phyloP scores from a whole-genome alignment of 1,140 invertebrate species.

The Amphibalanus amphitrite region DNA sequence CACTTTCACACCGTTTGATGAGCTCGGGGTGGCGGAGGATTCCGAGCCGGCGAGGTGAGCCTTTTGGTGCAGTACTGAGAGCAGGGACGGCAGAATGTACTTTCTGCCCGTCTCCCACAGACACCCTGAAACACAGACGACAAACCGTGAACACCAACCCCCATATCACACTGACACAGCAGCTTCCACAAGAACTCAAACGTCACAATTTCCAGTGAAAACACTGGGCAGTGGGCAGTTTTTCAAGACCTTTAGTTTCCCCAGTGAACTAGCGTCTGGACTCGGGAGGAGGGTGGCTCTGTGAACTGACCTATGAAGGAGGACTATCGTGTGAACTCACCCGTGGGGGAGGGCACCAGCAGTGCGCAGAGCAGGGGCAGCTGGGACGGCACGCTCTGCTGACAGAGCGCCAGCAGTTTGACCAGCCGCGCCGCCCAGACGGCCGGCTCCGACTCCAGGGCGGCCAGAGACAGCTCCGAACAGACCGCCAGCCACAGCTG shows the following conservation, averaged over 20 bases:
- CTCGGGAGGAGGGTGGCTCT: too few relatives aligned
- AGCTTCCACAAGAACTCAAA: too few relatives aligned
- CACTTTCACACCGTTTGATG: not conserved
- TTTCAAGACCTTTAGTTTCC: too few relatives aligned
- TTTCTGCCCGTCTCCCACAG: not conserved
- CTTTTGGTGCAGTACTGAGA: not conserved
- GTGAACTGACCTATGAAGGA: too few relatives aligned
- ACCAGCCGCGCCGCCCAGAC: not conserved
- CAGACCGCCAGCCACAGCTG: not conserved
- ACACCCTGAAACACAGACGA: not conserved
- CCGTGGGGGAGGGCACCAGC: not conserved
- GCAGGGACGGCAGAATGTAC: not conserved
- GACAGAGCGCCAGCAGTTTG: not conserved
- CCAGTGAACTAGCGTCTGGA: too few relatives aligned
- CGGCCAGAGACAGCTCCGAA: not conserved
- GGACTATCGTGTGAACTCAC: not conserved
- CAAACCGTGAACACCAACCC: too few relatives aligned
- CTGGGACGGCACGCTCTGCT: not conserved
- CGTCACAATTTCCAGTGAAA: too few relatives aligned
- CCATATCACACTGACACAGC: too few relatives aligned
- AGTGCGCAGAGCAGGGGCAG: not conserved
- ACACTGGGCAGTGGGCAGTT: too few relatives aligned
- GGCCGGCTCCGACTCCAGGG: not conserved
- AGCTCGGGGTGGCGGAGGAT: too few relatives aligned
- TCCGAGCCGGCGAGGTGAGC: too few relatives aligned